phyloP scores from a whole-genome alignment of 2,888 invertebrate genomes.

The Apotomis capreana region DNA sequence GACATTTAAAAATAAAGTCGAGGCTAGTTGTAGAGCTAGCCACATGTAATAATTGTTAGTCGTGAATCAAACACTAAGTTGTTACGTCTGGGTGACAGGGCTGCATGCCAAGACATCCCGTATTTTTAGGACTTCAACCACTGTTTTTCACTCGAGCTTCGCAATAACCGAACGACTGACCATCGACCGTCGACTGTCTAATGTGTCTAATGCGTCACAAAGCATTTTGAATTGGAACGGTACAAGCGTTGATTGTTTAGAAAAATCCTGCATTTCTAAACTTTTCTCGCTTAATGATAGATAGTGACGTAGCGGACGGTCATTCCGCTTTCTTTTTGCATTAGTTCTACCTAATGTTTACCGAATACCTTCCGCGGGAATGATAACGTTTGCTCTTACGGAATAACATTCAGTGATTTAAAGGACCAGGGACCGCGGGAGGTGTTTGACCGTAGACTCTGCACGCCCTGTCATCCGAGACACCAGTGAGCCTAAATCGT shows the following conservation, averaged over 20 bases:
- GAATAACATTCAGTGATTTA: constrained; percentile 22
- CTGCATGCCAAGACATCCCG: neutral
- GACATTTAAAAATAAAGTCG: constrained; percentile 58
- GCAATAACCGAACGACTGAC: constrained; percentile 35
- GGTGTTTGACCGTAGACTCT: constrained; percentile 46
- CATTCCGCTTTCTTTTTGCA: constrained; percentile 18
- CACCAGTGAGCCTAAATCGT: constrained; percentile 76
- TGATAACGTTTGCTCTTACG: constrained; percentile 11
- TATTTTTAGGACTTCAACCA: constrained; percentile 28
- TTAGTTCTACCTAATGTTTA: constrained; percentile 14
- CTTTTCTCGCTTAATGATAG: constrained; percentile 44
- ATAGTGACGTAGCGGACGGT: constrained; percentile 6
- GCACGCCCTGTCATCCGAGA: constrained; percentile 72
- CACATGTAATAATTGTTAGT: constrained; percentile 62
- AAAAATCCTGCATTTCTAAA: constrained; percentile 61
- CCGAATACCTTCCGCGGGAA: constrained; percentile 21
- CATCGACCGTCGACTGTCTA: too few species aligned
- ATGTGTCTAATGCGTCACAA: constrained; percentile 45
- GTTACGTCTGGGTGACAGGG: constrained; percentile 35
- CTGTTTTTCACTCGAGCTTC: constrained; percentile 58
- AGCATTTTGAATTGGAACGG: constrained; percentile 23
- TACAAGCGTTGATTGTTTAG: constrained; percentile 47
- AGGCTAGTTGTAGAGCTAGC: constrained; percentile 64
- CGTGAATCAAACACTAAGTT: constrained; percentile 55
- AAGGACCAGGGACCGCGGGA: constrained; percentile 12